Evolutionary conservation across 2,797 vertebrate genomes (phyloP), one percentile per base, ranked within the genome.

Genomic region (Silurus lanzhouensis): DNA sequence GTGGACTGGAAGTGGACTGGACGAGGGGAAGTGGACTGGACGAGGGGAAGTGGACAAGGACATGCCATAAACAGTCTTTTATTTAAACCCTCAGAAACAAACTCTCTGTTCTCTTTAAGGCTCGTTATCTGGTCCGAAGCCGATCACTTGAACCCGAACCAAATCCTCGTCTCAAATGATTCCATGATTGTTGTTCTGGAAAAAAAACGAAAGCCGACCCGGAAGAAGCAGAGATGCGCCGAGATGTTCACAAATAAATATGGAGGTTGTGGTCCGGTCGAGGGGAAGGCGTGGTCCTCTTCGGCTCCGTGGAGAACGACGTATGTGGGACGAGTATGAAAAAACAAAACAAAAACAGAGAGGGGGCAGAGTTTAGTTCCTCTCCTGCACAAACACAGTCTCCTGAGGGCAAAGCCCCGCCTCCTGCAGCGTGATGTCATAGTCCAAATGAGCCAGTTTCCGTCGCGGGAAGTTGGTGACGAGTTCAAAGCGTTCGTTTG

Each of bases 331-430:
- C 66, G 25, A 79, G 67, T 88, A 89, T 90, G 58, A 86, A 86
- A 82, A 88, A 67, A 85, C 27, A 25, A 72, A 66, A 17, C 4
- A 19, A 60, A 60, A 60, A 60, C 13, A 58, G 19, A 60, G 57
- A 85, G 88, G 84, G 79, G 83, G 64, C 48, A 76, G 31, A 87
- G 93, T 38, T 95, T 98, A 99, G 96, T 99, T 99, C 94, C 98
- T 98, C 94, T 99, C 98, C 93, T 99, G 98, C 90, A 99, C 97
- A 96, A 99, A 99, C 93, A 99, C 98, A 96, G 98, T 99, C 95
- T 99, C 98, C 95, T 99, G 98, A 93, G 98, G 98, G 95, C 98
- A 99, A 93, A 99, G 95, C 87, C 98, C 98, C 81, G 98, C 98
- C 91, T 99, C 98, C 91, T 99, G 97, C 93, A 99, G 96, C 0